Evolutionary conservation across 2,113 vertebrate genomes (phyloP).

Genomic region (Mesocricetus auratus): DNA sequence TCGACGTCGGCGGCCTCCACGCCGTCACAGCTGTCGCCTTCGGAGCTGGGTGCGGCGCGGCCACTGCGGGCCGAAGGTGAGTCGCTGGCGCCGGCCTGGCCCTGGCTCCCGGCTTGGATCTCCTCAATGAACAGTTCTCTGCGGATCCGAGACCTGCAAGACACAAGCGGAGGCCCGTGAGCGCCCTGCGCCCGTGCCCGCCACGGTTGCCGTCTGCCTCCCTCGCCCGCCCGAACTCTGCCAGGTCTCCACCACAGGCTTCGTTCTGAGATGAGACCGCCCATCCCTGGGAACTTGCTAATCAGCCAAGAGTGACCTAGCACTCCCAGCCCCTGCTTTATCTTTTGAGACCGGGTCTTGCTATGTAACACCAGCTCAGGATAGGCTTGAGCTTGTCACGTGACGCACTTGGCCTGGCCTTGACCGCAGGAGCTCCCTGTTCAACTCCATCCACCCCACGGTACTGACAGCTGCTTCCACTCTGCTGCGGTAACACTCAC

Average conservation of each 20-base stretch:
- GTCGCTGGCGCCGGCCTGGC: conserved; percentile 93
- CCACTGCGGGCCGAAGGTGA: conserved; percentile 91
- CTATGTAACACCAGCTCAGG: background rate
- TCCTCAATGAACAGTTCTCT: conserved; percentile 99
- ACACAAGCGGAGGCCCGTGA: conserved; percentile 60
- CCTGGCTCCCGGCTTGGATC: conserved; percentile 94
- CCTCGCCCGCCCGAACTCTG: background rate
- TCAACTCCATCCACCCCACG: background rate
- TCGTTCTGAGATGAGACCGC: no score
- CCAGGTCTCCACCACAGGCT: no score
- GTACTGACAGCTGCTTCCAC: background rate
- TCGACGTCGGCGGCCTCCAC: conserved; percentile 93
- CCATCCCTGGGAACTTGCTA: no score
- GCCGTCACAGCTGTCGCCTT: conserved; percentile 98
- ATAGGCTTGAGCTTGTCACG: background rate
- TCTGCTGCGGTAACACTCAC: background rate
- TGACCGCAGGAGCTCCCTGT: background rate
- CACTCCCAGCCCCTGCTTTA: no score
- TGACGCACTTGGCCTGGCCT: background rate
- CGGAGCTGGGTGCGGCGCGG: conserved; percentile 91
- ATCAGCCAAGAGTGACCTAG: no score
- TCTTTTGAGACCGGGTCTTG: background rate
- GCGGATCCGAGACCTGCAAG: conserved; percentile 95
- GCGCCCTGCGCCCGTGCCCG: background rate
- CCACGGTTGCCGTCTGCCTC: background rate